A percentile compares a stretch with the other conserved stretches of the same genome.
Evolutionary conservation across 1,140 invertebrate genomes (phyloP).

Genomic region (Scaptomyza pallida): DNA sequence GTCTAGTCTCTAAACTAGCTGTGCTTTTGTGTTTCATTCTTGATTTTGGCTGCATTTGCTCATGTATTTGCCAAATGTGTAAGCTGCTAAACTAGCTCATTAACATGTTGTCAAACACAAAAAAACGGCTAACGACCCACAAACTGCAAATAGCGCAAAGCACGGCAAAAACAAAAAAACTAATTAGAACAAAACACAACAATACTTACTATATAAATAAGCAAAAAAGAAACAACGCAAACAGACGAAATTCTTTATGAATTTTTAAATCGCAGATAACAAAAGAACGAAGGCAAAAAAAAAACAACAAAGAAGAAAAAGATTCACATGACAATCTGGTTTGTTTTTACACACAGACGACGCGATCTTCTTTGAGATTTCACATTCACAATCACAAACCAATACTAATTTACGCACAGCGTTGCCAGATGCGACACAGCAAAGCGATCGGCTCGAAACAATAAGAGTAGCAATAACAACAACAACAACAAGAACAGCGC

Average conservation of each 20-base stretch:
- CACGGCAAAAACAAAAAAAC: too few species aligned
- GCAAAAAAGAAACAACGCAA: background rate
- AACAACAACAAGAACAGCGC: too few species aligned
- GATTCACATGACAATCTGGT: slow-evolving; percentile 69
- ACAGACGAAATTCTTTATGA: slow-evolving; percentile 20
- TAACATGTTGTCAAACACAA: slow-evolving; percentile 34
- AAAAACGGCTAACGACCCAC: slow-evolving; percentile 37
- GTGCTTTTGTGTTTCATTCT: slow-evolving; percentile 40
- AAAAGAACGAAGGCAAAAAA: too few species aligned
- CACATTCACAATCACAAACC: slow-evolving; percentile 4
- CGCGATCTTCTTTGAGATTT: slow-evolving; percentile 39
- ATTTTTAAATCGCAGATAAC: slow-evolving; percentile 30
- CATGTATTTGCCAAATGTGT: slow-evolving; percentile 27
- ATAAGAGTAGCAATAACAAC: slow-evolving; percentile 17
- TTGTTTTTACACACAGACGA: slow-evolving; percentile 56
- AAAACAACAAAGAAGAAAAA: too few species aligned
- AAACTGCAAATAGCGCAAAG: slow-evolving; percentile 28
- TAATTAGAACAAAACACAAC: slow-evolving; percentile 16
- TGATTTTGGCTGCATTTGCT: slow-evolving; percentile 24
- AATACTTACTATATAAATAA: slow-evolving; percentile 5
- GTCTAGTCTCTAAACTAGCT: background rate
- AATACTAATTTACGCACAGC: slow-evolving; percentile 9
- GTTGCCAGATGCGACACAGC: slow-evolving; percentile 38
- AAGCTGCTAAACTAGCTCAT: slow-evolving; percentile 35
- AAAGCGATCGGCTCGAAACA: slow-evolving; percentile 9